These are phyloP conservation scores for Pipistrellus kuhlii DNA, from an alignment of 2,797 vertebrate species.

Conservation along the genomic window DNA sequence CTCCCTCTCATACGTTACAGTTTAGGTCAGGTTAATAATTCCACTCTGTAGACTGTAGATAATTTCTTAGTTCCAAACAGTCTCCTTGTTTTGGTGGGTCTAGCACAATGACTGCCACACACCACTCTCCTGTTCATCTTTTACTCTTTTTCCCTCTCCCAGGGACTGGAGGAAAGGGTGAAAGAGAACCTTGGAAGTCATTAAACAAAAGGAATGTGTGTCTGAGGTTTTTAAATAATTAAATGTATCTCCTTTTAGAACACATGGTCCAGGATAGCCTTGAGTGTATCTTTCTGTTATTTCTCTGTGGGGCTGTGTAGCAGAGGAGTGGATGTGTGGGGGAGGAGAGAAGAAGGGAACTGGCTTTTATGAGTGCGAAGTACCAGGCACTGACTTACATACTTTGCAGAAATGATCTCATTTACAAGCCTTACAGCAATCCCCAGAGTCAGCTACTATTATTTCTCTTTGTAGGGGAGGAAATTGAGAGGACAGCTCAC, in stretches of 20 bases:
- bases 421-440: neutral
- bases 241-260: conserved; percentile 29
- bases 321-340: neutral
- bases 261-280: neutral
- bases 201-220: neutral
- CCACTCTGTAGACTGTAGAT: neutral
- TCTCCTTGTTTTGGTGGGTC: conserved; percentile 16
- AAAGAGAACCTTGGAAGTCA: conserved; percentile 7
- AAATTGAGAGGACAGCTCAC: neutral
- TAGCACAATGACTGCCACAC: neutral
- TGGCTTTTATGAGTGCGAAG: neutral
- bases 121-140: neutral
- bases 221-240: conserved; percentile 32
- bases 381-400: neutral
- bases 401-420: neutral
- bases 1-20: neutral
- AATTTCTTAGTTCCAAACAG: neutral
- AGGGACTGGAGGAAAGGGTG: neutral
- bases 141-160: neutral
- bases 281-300: neutral
- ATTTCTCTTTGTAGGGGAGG: conserved; percentile 13
- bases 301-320: neutral
- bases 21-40: neutral
- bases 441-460: neutral
- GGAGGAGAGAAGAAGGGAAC: neutral